A percentile compares a stretch with the other conserved stretches of the same genome.
These are phyloP conservation scores for Heteromormyrus szaboi DNA, from an alignment of 2,797 vertebrate genomes.

Conservation along the genomic window DNA sequence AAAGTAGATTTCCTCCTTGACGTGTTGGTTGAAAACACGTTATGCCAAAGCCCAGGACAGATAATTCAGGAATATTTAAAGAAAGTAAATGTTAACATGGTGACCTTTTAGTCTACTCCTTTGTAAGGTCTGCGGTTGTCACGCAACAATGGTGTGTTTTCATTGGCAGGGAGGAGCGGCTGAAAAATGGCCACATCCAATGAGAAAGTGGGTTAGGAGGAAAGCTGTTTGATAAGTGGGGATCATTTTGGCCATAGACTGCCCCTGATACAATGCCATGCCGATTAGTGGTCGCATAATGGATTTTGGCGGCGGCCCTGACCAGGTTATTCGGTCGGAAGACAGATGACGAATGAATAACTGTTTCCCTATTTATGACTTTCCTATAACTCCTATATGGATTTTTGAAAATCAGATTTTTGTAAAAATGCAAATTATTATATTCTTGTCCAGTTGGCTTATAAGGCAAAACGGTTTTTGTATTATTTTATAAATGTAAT, in stretches of 20 bases:
- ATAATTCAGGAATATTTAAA: background rate
- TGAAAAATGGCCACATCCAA: conserved; percentile 14
- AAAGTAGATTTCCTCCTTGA: background rate
- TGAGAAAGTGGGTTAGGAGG: conserved; percentile 20
- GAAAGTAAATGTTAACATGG: background rate
- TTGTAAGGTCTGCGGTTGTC: background rate
- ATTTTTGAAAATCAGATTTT: background rate
- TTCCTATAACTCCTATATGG: background rate
- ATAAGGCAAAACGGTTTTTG: background rate
- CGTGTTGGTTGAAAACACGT: background rate
- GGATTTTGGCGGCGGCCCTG: background rate
- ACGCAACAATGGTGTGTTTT: background rate
- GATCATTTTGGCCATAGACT: background rate
- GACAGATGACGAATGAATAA: background rate
- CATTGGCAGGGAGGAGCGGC: conserved; percentile 16
- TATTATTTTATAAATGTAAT: background rate
- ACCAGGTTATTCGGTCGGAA: background rate
- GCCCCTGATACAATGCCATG: background rate
- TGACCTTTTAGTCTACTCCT: conserved; percentile 1
- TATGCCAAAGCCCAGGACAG: background rate
- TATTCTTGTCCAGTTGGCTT: background rate
- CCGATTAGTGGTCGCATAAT: background rate
- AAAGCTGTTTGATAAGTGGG: background rate
- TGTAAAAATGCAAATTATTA: background rate
- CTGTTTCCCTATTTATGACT: background rate